These are phyloP conservation scores for Ctenodactylus gundi DNA, from an alignment of 2,113 vertebrate genomes.

Conservation along the genomic window DNA sequence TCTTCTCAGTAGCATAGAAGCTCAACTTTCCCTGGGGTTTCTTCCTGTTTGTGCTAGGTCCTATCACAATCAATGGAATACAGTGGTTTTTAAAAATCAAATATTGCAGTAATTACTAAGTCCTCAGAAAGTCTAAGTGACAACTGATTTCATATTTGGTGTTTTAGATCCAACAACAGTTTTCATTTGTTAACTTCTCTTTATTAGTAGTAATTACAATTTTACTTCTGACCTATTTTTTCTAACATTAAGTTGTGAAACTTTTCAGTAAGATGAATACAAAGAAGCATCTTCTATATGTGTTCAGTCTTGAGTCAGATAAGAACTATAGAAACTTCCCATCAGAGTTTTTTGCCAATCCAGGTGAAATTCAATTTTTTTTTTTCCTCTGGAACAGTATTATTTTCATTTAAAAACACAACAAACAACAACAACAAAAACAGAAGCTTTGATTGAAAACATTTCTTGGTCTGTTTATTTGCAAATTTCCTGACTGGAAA, in stretches of 20 bases:
- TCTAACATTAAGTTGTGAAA: slow-evolving; percentile 27
- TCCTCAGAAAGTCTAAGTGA: background rate
- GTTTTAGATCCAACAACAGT: slow-evolving; percentile 25
- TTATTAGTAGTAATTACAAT: background rate
- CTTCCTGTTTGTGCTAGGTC: background rate
- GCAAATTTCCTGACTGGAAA: background rate
- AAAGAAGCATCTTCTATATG: slow-evolving; percentile 42
- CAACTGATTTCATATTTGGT: background rate
- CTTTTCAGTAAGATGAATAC: slow-evolving; percentile 1
- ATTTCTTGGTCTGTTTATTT: background rate
- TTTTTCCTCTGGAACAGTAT: slow-evolving; percentile 45
- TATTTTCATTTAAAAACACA: slow-evolving; percentile 35
- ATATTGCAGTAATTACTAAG: background rate
- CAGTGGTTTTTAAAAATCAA: too few relatives aligned
- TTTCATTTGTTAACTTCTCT: slow-evolving; percentile 53
- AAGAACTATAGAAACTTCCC: background rate
- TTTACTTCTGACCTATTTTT: slow-evolving; percentile 40
- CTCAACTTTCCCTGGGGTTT: background rate
- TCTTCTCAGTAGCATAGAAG: background rate
- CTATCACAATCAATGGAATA: background rate
- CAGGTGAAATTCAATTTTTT: slow-evolving; percentile 19
- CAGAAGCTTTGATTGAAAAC: background rate
- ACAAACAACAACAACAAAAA: background rate
- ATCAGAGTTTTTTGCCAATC: background rate
- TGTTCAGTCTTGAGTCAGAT: background rate